Base-by-base conservation (phyloP, 2,888 invertebrate genomes). In the Tipula confusa region DNA sequence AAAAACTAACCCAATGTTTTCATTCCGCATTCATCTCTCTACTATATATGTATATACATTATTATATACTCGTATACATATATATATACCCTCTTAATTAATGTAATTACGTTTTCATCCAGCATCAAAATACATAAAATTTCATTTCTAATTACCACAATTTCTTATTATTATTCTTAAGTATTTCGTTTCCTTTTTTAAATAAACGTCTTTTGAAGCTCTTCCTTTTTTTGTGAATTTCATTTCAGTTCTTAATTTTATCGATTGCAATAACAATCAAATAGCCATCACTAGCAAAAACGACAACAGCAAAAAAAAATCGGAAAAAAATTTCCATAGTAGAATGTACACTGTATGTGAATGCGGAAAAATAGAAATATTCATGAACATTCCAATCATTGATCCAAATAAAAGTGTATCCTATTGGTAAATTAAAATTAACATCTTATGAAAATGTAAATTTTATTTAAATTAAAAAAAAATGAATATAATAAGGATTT, bases 181-280 rank as follows among this genome's bases (percentile, higher is more conserved):
- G 64, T 64, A 64, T 64, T 64, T 64, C 64, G 18, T 24, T 43
- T 43, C 24, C 9, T 43, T 36, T 15, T 43, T 43, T n/a, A 38
- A 9, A 9, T 13, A 64, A 64, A 24, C 24, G 24, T 64, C 24
- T 64, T 64, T 64, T 9, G 9, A 4, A 7, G 64, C 24, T 64
- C 64, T 1, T 64, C 9, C 24, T 24, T 64, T 18, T 15, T 48
- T 15, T 33, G 4, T 6, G 64, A 11, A 24, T 64, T 64, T 64
- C 64, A 64, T 64, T 64, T 64, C 64, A 64, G 64, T 64, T 64
- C 64, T 64, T 64, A 64, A 64, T 64, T 64, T 64, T 64, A 64
- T 64, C 24, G 64, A 64, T 64, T 64, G 64, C 64, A 64, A 64
- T 64, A 64, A 24, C 64, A 64, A 64, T 64, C 64, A 64, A 64